Conservation (phyloP, 2,113 vertebrate species). For the Emydura subglobosa region DNA sequence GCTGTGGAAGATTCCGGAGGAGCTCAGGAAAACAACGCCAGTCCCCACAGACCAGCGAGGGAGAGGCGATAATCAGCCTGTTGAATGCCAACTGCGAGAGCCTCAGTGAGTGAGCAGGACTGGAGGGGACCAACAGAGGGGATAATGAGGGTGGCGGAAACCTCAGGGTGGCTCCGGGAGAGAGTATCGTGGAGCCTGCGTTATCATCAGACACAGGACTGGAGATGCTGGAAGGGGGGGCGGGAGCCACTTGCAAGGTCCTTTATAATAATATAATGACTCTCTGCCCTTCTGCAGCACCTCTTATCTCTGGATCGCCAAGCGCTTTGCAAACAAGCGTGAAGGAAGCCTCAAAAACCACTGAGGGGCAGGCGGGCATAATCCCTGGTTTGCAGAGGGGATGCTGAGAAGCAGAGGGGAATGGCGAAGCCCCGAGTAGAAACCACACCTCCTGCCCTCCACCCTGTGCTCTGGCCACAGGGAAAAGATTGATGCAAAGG, state of each 20-base stretch:
- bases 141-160: background rate
- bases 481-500: background rate
- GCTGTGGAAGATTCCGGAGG: background rate
- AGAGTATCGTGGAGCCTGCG: background rate
- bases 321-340: background rate
- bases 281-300: background rate
- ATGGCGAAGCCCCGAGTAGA: background rate
- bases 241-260: background rate
- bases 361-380: background rate
- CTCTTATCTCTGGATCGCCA: background rate
- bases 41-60: background rate
- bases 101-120: background rate
- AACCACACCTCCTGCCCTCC: background rate
- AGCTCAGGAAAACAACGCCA: background rate
- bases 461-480: background rate
- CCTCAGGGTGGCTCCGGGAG: background rate
- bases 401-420: background rate
- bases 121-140: background rate
- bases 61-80: background rate
- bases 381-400: background rate
- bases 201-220: background rate
- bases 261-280: background rate
- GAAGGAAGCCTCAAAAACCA: background rate
- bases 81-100: background rate
- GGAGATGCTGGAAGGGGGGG: background rate